A percentile compares a stretch with the other conserved stretches of the same genome.
Conservation (phyloP, 2,888 invertebrate genomes). For the Sinelater perroti region DNA sequence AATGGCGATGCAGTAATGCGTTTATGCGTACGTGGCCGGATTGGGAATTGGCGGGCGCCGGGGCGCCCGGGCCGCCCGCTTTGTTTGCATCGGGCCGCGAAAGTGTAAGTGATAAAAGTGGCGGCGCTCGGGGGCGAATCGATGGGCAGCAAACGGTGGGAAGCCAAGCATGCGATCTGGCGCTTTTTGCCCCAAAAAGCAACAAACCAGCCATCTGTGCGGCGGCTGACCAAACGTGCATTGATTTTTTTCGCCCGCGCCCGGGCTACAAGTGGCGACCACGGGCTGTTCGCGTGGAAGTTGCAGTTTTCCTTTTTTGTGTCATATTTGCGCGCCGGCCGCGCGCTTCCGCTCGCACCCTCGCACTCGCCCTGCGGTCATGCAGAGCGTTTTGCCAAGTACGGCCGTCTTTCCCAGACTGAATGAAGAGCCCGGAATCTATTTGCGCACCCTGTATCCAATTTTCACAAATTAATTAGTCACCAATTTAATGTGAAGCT, state of each 20-base stretch:
- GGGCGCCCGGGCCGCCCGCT: slow-evolving; percentile 9
- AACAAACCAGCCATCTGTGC: slow-evolving; percentile 59
- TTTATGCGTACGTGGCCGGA: slow-evolving; percentile 50
- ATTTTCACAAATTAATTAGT: too few relatives aligned
- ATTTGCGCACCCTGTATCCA: too few relatives aligned
- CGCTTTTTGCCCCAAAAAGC: too few relatives aligned
- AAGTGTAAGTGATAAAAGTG: slow-evolving; percentile 23
- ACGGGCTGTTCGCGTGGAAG: slow-evolving; percentile 28
- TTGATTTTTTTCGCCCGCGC: slow-evolving; percentile 46
- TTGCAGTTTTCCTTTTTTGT: slow-evolving; percentile 39
- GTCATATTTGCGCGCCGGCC: slow-evolving; percentile 39
- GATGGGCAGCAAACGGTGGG: slow-evolving; percentile 32
- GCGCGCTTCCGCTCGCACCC: too few relatives aligned
- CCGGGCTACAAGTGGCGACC: slow-evolving; percentile 47
- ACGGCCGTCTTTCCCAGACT: too few relatives aligned
- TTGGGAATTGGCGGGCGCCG: slow-evolving; percentile 41
- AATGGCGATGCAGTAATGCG: slow-evolving; percentile 54
- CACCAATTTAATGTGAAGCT: too few relatives aligned
- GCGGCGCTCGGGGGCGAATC: slow-evolving; percentile 21
- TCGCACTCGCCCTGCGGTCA: too few relatives aligned
- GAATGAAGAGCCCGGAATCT: too few relatives aligned
- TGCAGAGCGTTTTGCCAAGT: too few relatives aligned
- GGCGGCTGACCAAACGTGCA: slow-evolving; percentile 55
- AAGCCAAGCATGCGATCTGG: slow-evolving; percentile 27
- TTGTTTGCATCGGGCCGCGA: slow-evolving; percentile 23